Percentiles rank a stretch among this genome's conserved stretches.
Conservation (phyloP, 2,113 vertebrate species). For the Gavialis gangeticus region DNA sequence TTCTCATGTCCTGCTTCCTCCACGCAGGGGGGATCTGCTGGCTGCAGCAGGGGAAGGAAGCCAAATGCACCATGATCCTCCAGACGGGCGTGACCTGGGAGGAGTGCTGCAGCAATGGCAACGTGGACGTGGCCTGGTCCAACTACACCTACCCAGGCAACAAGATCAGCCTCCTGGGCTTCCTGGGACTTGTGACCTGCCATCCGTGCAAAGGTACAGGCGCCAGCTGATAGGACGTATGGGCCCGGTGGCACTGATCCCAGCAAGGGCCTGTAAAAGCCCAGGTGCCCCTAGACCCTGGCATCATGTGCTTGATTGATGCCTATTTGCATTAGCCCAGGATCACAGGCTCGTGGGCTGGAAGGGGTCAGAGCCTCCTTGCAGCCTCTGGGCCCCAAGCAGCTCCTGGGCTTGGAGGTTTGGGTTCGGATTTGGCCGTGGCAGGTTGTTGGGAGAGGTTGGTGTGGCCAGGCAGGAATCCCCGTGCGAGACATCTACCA, state of each 20-base stretch:
- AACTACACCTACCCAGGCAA: conserved; percentile 92
- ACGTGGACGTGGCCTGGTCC: conserved; percentile 93
- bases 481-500: too few species aligned
- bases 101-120: conserved; percentile 91
- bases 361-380: too few species aligned
- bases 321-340: too few species aligned
- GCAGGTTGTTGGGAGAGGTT: not conserved
- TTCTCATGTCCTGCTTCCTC: not conserved
- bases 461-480: not conserved
- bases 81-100: conserved; percentile 89
- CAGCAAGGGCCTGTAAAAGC: not conserved
- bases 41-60: conserved; percentile 91
- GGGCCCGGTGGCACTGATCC: too few species aligned
- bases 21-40: conserved; percentile 93
- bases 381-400: not conserved
- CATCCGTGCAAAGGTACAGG: conserved; percentile 94
- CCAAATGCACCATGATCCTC: conserved; percentile 92
- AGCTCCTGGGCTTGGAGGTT: not conserved
- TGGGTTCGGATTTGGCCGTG: not conserved
- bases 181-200: conserved; percentile 93
- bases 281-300: not conserved
- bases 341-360: too few species aligned
- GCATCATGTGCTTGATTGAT: not conserved
- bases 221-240: rapidly evolving
- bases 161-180: conserved; percentile 93